Percentiles rank a stretch among this genome's conserved stretches.
Conservation (phyloP, 2,113 vertebrate species). For the Megaceryle torquata region DNA sequence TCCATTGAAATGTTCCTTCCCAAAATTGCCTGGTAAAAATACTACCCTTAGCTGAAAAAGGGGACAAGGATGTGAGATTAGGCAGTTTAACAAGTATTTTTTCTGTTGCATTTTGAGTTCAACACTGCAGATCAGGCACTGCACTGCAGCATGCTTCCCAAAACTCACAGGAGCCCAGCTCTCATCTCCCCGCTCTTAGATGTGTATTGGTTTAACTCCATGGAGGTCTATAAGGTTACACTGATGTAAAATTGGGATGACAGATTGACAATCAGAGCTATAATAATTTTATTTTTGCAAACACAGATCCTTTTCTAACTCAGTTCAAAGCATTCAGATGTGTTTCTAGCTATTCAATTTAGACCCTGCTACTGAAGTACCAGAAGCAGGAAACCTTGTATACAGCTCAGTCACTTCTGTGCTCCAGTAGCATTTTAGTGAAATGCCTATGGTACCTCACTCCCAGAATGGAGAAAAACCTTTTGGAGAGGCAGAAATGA, state of each 20-base stretch:
- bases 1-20: neutral
- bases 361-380: neutral
- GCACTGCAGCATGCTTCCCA: neutral
- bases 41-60: neutral
- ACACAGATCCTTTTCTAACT: neutral
- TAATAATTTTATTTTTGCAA: neutral
- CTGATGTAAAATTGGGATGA: neutral
- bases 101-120: neutral
- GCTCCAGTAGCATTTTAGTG: neutral
- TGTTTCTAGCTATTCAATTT: neutral
- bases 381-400: neutral
- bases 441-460: neutral
- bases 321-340: neutral
- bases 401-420: neutral
- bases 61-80: neutral
- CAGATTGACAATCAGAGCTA: neutral
- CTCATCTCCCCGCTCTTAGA: neutral
- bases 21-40: neutral
- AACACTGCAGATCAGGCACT: neutral
- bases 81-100: neutral
- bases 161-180: neutral
- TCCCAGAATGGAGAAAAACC: neutral
- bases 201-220: neutral
- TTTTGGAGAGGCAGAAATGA: neutral
- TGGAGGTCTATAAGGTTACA: neutral